A percentile compares a stretch with the other conserved stretches of the same genome.
Conservation (phyloP, 2,113 vertebrate genomes). For the Stigmatopora nigra region DNA sequence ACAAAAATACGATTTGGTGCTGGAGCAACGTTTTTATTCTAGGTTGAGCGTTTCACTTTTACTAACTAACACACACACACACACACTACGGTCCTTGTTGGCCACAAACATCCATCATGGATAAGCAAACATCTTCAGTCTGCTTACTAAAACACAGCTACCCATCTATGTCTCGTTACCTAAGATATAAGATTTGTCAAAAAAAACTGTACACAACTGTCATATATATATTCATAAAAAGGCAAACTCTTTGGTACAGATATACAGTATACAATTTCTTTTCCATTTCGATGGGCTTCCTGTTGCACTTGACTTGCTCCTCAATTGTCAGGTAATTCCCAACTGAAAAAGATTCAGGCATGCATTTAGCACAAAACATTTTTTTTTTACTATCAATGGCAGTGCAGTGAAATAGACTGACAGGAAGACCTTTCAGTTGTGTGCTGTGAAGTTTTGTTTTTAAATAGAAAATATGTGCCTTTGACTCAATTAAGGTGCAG, state of each 20-base stretch:
- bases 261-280: slow-evolving; percentile 51
- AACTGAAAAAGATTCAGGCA: background rate
- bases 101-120: slow-evolving; percentile 35
- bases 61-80: background rate
- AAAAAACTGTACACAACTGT: slow-evolving; percentile 79
- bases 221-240: slow-evolving; percentile 72
- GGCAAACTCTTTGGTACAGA: slow-evolving; percentile 78
- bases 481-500: background rate
- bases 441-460: background rate
- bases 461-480: background rate
- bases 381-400: background rate
- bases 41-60: background rate
- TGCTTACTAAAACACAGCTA: slow-evolving; percentile 73
- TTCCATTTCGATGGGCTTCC: slow-evolving; percentile 31
- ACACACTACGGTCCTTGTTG: slow-evolving; percentile 11
- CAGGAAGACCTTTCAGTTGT: background rate
- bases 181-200: slow-evolving; percentile 73
- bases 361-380: background rate
- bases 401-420: background rate
- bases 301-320: slow-evolving; percentile 29
- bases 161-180: slow-evolving; percentile 70
- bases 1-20: background rate
- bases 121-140: slow-evolving; percentile 59
- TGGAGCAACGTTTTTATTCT: slow-evolving; percentile 1
- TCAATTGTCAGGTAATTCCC: slow-evolving; percentile 33